Evolutionary conservation across 2,888 invertebrate species (phyloP), one percentile per base, ranked within the genome.

Genomic region (Arctia plantaginis): DNA sequence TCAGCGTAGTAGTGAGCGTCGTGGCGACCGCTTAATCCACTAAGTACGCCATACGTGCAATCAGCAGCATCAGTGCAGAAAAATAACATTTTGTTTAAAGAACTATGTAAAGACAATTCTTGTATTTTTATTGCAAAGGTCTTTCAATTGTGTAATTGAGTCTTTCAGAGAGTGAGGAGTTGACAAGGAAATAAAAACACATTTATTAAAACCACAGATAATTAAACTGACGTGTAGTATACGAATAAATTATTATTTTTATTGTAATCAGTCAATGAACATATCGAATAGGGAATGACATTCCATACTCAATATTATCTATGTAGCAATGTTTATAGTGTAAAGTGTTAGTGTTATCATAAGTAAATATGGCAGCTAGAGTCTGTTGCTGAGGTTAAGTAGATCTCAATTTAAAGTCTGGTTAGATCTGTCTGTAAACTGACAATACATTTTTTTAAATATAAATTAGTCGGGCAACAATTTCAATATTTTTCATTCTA

Each of bases 171-270:
- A 44, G 4, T 35, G 23, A 39, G 41, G 41, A 15, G 39, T 62
- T 59, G 27, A 59, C 30, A 70, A 27, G 62, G 62, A 27, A 27
- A 55, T 10, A 62, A 59, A 69, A 69, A 62, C 70, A 30, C 39
- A 70, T 81, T 82, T 82, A 84, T 82, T 80, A 71, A 55, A 62
- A n/a, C 30, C 74, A 73, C 39, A 77, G 84, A 80, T 80, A 27
- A 62, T 62, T 30, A 81, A 81, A 71, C 30, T 47, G 74, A 80
- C 81, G 84, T 84, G 82, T 84, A 75, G 65, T 73, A 72, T 55
- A 62, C 62, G 67, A 71, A 66, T 30, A 39, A 70, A 55, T 65
- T 47, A 64, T 51, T 69, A 62, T 67, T 69, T 69, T 44, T 44
- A 62, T 27, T 73, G 39, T 51, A 69, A 73, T 73, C 69, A 66